Evolutionary conservation across 2,797 vertebrate species (phyloP).

Genomic region (Rhabdomys pumilio): DNA sequence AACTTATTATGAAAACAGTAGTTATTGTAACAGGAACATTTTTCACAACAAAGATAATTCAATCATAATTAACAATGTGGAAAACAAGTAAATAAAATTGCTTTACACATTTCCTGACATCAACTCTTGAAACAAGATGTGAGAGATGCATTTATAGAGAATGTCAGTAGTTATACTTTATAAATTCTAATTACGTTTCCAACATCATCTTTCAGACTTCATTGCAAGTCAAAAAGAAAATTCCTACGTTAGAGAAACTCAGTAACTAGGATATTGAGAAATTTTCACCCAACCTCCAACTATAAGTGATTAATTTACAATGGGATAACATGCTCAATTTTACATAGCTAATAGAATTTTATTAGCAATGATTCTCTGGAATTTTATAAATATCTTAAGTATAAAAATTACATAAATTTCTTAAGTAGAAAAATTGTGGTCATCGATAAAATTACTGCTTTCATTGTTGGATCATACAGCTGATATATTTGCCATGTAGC

Average conservation of each 20-base stretch:
- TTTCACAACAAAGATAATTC: neutral
- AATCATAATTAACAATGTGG: conserved; percentile 16
- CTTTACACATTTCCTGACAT: neutral
- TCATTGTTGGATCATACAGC: neutral
- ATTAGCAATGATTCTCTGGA: neutral
- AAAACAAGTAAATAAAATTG: neutral
- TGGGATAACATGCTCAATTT: neutral
- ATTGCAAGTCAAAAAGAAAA: neutral
- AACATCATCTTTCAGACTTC: conserved; percentile 19
- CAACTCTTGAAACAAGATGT: conserved; percentile 13
- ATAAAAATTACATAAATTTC: neutral
- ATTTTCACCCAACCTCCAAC: neutral
- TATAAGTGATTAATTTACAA: neutral
- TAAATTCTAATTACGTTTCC: neutral
- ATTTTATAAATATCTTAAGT: neutral
- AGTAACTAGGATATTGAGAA: conserved; percentile 7
- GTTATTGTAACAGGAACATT: neutral
- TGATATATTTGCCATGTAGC: neutral
- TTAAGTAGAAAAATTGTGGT: conserved; percentile 22
- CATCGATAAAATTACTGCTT: neutral
- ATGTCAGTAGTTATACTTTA: conserved; percentile 1
- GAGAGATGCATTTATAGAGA: neutral
- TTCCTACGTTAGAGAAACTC: neutral
- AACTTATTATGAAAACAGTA: neutral
- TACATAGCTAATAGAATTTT: neutral